Evolutionary conservation across 2,888 invertebrate genomes (phyloP), one percentile per base, ranked within the genome.

Genomic region (Mayetiola destructor): DNA sequence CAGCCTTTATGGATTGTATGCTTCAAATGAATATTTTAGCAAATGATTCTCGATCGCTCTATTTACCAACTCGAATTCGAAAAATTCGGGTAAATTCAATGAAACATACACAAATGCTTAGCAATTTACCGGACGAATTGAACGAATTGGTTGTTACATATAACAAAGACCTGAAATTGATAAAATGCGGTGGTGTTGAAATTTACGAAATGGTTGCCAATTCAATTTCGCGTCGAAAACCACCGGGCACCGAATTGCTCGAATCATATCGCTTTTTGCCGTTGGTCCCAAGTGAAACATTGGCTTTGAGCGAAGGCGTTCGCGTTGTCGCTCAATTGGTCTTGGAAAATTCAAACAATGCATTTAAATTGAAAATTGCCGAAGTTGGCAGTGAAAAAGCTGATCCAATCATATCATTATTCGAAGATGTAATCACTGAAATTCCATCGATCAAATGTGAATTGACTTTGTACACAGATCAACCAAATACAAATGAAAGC

Each of bases 1-100:
- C 85, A 18, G 78, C 84, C 2, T 86, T 87, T 70, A 76, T 90
- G 72, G 90, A 90, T 71, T 83, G 84, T 53, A 82, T 90, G 80
- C 75, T 91, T 6, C 90, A 91, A 68, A 78, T 85, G 64, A 77
- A 79, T 64, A 78, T 88, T 56, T 37, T 55, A 21, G 23, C 9
- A 20, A 52, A 32, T 58, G 81, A 83, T 61, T 79, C 81, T 1
- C 77, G 86, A 27, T 79, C 81, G 3, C 77, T 89, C 4, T 77
- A 81, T 64, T 77, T 89, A 0, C 90, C 91, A 0, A 88, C 86
- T 1, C 78, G 84, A n/a, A 58, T 58, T 2, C 79, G 81, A 63
- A 81, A 77, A 64, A 68, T 88, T 0, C 76, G 77, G n/a, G 84
- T 89, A 40, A 80, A 86, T 64, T 81, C 84, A 0, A 71, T 68